Evolutionary conservation across 2,888 invertebrate species (phyloP), one percentile per base, ranked within the genome.

Genomic region (Eristalinus aeneus): DNA sequence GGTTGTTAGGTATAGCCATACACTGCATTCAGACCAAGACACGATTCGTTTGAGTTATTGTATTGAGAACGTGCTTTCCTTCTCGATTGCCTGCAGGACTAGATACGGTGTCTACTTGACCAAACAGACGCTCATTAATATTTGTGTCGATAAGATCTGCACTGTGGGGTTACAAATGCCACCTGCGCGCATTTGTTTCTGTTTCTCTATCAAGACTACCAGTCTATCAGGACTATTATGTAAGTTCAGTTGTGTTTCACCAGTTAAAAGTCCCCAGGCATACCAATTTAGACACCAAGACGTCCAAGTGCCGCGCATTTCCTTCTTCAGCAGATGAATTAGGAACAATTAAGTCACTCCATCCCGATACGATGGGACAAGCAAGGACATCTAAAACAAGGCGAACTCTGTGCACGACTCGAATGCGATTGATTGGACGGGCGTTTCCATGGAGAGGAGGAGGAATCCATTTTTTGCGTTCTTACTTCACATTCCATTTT

Each of bases 341-440:
- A 60, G 5, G n/a, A n/a, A 60, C 9, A 31, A 31, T 60, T 27
- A 60, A n/a, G 16, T 60, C 16, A 31, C 31, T 27, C 31, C n/a
- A 22, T 16, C 58, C 23, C 39, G 46, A 39, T 39, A n/a, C 12
- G 39, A 12, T 39, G 6, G 11, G 23, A 31, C 67, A 46, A 31
- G 61, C 9, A 63, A 72, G 46, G 27, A 60, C 23, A 34, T 60
- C 34, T 64, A 36, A 72, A 73, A 77, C 56, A 69, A 69, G 53
- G 34, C 61, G 39, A 75, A 6, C 67, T 80, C 36, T 63, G 56
- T 72, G 27, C 32, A 32, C 58, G 46, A 68, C 22, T 76, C 36
- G 53, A 39, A 60, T 68, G n/a, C 36, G 23, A 85, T 81, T 80
- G 85, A 85, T 85, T 81, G 71, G 34, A 68, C 39, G 63, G 34